Conservation (phyloP, 2,797 vertebrate genomes). For the Bufotes viridis region DNA sequence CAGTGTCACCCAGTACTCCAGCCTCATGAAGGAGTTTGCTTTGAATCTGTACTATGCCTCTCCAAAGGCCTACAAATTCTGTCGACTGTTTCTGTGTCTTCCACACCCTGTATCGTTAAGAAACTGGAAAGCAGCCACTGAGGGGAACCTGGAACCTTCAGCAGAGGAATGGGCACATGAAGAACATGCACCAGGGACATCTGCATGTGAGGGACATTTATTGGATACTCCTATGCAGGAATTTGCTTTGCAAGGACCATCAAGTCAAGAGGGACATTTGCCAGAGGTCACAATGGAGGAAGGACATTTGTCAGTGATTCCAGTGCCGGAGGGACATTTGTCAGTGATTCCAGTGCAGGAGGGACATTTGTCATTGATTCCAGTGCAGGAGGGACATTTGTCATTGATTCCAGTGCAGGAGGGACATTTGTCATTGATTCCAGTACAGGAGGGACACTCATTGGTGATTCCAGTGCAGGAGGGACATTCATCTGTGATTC, state of each 20-base stretch:
- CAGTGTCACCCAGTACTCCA: slow-evolving; percentile 28
- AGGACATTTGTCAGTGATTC: background rate
- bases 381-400: background rate
- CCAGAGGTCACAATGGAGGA: background rate
- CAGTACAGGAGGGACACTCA: background rate
- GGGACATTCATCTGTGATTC: background rate
- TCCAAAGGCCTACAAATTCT: slow-evolving; percentile 40
- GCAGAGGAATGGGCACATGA: background rate
- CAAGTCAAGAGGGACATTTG: background rate
- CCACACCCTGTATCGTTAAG: slow-evolving; percentile 36
- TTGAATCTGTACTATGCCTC: slow-evolving; percentile 16
- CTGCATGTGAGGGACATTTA: background rate
- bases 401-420: background rate
- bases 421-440: background rate
- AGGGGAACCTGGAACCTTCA: background rate
- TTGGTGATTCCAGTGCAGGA: background rate
- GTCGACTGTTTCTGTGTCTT: slow-evolving; percentile 26
- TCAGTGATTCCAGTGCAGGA: background rate
- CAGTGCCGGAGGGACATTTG: background rate
- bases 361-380: background rate
- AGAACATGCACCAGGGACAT: too few species aligned
- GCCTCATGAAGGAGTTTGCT: slow-evolving; percentile 33
- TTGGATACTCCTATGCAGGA: background rate
- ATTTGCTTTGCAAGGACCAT: background rate
- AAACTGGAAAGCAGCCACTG: slow-evolving; percentile 8